Conservation (phyloP, 2,113 vertebrate species). For the Caloenas nicobarica region DNA sequence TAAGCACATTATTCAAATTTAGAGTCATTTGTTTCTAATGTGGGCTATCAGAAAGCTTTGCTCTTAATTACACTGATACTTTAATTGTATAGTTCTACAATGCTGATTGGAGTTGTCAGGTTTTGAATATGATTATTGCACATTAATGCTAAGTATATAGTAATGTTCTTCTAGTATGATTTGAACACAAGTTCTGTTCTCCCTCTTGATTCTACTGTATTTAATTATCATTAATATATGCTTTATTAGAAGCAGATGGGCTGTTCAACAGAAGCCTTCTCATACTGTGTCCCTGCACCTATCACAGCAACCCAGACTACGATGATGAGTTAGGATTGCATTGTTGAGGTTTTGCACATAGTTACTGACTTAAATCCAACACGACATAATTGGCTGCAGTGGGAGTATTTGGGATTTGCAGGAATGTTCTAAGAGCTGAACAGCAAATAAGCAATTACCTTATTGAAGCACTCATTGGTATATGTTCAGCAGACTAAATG, state of each 20-base stretch:
- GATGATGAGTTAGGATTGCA: neutral
- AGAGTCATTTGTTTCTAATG: neutral
- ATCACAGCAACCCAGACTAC: neutral
- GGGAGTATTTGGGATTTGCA: neutral
- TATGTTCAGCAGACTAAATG: neutral
- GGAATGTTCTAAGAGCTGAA: neutral
- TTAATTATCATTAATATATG: constrained; percentile 26
- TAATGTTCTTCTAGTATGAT: constrained; percentile 7
- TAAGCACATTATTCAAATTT: constrained; percentile 14
- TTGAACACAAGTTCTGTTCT: neutral
- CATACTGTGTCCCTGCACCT: neutral
- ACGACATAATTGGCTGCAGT: neutral
- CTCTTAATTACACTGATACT: constrained; percentile 35
- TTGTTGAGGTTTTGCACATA: neutral
- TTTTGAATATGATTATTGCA: constrained; percentile 20
- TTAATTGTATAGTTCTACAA: constrained; percentile 18
- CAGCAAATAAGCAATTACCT: neutral
- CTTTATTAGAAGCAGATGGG: constrained; percentile 20
- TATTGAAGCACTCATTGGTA: neutral
- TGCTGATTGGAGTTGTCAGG: constrained; percentile 41
- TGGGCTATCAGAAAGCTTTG: constrained; percentile 1
- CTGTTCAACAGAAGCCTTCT: neutral
- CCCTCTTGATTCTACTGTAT: constrained; percentile 5
- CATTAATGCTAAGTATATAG: constrained; percentile 13
- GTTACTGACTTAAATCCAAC: neutral